A percentile compares a stretch with the other conserved stretches of the same genome.
Evolutionary conservation across 2,113 vertebrate genomes (phyloP).

Genomic region (Melanocharis versteri): DNA sequence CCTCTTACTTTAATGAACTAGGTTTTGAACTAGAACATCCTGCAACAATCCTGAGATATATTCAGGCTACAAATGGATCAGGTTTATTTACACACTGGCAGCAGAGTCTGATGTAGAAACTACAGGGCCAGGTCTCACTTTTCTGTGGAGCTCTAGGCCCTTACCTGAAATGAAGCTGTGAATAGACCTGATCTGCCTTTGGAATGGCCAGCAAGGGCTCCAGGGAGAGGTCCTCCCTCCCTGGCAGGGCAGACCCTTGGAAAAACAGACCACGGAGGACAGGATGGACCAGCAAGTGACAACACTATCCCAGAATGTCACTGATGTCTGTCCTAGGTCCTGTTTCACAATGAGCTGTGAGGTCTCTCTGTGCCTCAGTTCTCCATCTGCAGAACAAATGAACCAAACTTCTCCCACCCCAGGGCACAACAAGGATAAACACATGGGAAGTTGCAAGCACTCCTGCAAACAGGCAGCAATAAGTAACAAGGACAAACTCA

Average conservation of each 20-base stretch:
- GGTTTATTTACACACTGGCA: not conserved
- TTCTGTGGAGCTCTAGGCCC: not conserved
- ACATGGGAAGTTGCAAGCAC: not conserved
- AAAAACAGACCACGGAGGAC: not conserved
- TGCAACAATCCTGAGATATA: not conserved
- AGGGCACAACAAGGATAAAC: not conserved
- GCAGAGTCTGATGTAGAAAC: not conserved
- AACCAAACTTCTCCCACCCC: not conserved
- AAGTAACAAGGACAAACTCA: not conserved
- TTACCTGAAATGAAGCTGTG: not conserved
- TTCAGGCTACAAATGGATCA: not conserved
- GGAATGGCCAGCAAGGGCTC: not conserved
- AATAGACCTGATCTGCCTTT: not conserved
- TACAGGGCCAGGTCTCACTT: not conserved
- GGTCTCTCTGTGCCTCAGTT: not conserved
- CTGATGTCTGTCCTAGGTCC: not conserved
- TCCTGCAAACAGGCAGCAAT: rapidly evolving
- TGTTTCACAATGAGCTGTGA: not conserved
- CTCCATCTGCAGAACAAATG: not conserved
- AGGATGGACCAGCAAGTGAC: rapidly evolving
- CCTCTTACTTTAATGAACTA: constrained; percentile 5
- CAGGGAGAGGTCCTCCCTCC: not conserved
- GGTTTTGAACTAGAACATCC: constrained; percentile 7
- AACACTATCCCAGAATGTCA: not conserved
- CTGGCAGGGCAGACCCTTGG: not conserved